A percentile compares a stretch with the other conserved stretches of the same genome.
These are phyloP conservation scores for Pseudorhiza aurosa DNA, from an alignment of 30 jellyfish, hydroid and myxozoan species.

Conservation along the genomic window DNA sequence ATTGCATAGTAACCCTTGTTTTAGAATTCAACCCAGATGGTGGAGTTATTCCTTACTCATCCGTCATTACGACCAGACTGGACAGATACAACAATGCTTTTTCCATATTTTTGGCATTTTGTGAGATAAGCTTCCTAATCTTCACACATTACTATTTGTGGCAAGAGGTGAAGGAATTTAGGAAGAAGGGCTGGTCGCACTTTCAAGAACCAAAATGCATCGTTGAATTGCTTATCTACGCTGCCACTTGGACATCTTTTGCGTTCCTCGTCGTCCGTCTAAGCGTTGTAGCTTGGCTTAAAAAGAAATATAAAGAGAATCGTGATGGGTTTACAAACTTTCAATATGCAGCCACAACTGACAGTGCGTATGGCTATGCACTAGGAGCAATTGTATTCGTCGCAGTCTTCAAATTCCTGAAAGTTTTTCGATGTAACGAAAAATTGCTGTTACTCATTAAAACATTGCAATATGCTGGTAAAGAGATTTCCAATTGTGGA, in stretches of 20 bases:
- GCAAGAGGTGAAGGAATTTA: conserved; percentile 46
- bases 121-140: conserved; percentile 72
- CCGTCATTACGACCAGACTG: conserved; percentile 61
- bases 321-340: conserved; percentile 65
- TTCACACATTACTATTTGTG: conserved; percentile 66
- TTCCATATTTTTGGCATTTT: conserved; percentile 68
- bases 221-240: conserved; percentile 51
- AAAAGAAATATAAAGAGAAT: conserved; percentile 27
- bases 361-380: conserved; percentile 61
- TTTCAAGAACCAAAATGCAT: conserved; percentile 36
- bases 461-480: conserved; percentile 46
- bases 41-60: conserved; percentile 26
- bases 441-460: conserved; percentile 57
- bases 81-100: conserved; percentile 74
- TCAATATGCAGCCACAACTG: conserved; percentile 80
- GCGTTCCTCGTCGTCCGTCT: conserved; percentile 65
- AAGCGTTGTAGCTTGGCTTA: conserved; percentile 67
- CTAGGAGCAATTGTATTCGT: conserved; percentile 65
- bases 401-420: conserved; percentile 57
- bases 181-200: conserved; percentile 37
- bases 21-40: conserved; percentile 71
- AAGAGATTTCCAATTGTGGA: conserved; percentile 23
- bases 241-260: conserved; percentile 67
- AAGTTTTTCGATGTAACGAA: conserved; percentile 73
- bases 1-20: conserved; percentile 55